A percentile compares a stretch with the other conserved stretches of the same genome.
Conservation (phyloP, 2,797 vertebrate genomes). For the Trematomus bernacchii region DNA sequence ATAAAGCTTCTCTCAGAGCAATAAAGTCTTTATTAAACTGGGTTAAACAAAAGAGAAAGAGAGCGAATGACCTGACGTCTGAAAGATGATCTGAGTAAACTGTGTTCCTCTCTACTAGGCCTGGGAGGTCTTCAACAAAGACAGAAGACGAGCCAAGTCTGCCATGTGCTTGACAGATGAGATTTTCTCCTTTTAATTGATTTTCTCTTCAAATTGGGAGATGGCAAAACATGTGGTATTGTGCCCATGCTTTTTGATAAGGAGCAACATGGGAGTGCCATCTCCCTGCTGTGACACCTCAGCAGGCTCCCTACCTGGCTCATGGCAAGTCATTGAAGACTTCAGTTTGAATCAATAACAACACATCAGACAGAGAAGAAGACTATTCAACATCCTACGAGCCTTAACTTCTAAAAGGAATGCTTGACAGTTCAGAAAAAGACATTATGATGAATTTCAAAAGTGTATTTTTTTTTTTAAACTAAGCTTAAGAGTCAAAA, state of each 20-base stretch:
- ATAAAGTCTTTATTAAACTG: conserved; percentile 77
- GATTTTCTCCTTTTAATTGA: conserved; percentile 73
- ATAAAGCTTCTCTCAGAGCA: conserved; percentile 75
- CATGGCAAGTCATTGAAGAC: conserved; percentile 68
- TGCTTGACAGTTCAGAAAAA: conserved; percentile 42
- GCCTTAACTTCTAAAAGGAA: conserved; percentile 33
- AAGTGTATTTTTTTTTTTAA: conserved; percentile 12
- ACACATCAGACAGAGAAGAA: conserved; percentile 59
- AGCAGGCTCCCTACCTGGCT: conserved; percentile 70
- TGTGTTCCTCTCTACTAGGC: conserved; percentile 41
- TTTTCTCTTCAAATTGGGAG: conserved; percentile 65
- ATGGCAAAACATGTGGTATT: conserved; percentile 49
- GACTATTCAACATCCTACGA: conserved; percentile 36
- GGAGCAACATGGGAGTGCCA: conserved; percentile 68
- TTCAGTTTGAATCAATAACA: conserved; percentile 75
- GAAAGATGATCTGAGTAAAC: conserved; percentile 52
- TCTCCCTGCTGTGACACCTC: conserved; percentile 70
- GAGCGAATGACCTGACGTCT: conserved; percentile 38
- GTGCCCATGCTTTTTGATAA: conserved; percentile 60
- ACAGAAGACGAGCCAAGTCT: conserved; percentile 44
- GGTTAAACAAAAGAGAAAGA: conserved; percentile 70
- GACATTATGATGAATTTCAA: conserved; percentile 46
- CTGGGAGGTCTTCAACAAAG: conserved; percentile 60
- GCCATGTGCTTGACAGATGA: conserved; percentile 68
- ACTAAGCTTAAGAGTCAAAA: conserved; percentile 32